Percentiles rank a stretch among this genome's conserved stretches.
Evolutionary conservation across 2,113 vertebrate species (phyloP).

Genomic region (Balaenoptera acutorostrata): DNA sequence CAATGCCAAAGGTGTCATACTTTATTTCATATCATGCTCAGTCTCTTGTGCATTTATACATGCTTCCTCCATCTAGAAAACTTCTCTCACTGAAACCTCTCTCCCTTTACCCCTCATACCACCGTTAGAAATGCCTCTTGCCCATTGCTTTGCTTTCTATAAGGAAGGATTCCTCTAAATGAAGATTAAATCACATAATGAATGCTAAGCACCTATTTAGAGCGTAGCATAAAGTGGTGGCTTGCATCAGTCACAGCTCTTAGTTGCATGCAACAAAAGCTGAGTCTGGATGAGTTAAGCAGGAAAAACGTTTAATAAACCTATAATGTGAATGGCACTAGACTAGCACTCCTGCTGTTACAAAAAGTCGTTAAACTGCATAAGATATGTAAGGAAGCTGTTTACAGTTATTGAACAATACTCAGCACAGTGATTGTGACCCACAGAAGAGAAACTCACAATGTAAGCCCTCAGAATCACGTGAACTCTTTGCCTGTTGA

Average conservation of each 20-base stretch:
- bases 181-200: background rate
- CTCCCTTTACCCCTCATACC: background rate
- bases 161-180: background rate
- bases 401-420: background rate
- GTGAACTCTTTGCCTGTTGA: background rate
- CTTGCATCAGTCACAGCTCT: background rate
- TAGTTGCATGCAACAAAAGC: background rate
- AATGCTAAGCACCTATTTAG: background rate
- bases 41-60: background rate
- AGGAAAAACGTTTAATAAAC: background rate
- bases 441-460: background rate
- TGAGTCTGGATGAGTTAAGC: background rate
- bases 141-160: background rate
- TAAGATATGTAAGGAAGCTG: background rate
- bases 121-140: background rate
- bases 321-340: background rate
- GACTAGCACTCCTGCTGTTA: background rate
- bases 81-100: background rate
- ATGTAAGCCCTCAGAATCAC: background rate
- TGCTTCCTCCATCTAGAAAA: background rate
- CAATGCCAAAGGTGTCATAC: background rate
- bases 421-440: background rate
- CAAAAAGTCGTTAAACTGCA: background rate
- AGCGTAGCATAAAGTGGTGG: background rate
- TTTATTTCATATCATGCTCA: background rate